phyloP scores from a whole-genome alignment of 2,888 invertebrate genomes.

The Scaptomyza tumidula region DNA sequence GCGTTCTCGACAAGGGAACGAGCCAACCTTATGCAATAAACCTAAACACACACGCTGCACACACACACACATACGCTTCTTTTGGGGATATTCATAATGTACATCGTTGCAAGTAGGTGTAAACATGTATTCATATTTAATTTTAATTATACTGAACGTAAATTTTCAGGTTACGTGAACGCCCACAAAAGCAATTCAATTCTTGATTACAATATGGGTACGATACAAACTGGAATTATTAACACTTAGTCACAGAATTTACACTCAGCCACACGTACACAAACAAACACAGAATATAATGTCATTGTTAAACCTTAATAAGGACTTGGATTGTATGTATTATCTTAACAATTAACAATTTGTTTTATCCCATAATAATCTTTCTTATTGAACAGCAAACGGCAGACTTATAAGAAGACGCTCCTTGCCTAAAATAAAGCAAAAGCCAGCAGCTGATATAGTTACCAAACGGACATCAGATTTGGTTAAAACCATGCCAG shows the following conservation, averaged over 20 bases:
- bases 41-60: conserved; percentile 22
- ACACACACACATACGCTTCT: conserved; percentile 9
- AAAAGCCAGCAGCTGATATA: neutral
- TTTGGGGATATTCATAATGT: neutral
- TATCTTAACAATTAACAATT: neutral
- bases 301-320: neutral
- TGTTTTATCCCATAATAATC: neutral
- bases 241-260: neutral
- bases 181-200: conserved; percentile 15
- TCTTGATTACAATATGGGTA: neutral
- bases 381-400: neutral
- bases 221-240: neutral
- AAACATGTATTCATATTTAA: conserved; percentile 47
- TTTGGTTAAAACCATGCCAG: neutral
- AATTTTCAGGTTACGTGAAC: conserved; percentile 25
- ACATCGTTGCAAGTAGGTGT: conserved; percentile 24
- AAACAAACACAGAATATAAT: neutral
- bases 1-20: conserved; percentile 41
- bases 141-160: conserved; percentile 42
- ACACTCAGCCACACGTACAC: neutral
- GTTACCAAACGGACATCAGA: neutral
- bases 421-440: neutral
- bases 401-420: neutral
- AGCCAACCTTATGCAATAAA: conserved; percentile 41
- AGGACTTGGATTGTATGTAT: neutral